A percentile compares a stretch with the other conserved stretches of the same genome.
phyloP scores from a whole-genome alignment of 2,797 vertebrate genomes.

The Myioborus melanocephalus region DNA sequence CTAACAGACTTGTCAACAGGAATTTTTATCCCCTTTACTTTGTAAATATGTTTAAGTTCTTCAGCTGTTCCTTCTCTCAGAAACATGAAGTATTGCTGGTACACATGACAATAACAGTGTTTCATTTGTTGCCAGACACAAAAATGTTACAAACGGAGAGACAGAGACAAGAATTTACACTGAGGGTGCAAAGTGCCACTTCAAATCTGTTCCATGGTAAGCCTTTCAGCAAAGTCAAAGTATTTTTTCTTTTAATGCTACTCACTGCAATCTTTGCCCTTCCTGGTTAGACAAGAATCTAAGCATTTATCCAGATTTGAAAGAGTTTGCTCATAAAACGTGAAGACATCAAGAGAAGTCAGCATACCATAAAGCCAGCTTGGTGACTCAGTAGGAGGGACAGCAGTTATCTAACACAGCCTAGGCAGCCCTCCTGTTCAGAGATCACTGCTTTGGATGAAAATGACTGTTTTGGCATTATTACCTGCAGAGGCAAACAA shows the following conservation, averaged over 20 bases:
- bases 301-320: not conserved
- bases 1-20: not conserved
- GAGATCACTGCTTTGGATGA: not conserved
- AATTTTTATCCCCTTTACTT: not conserved
- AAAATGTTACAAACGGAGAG: not conserved
- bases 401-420: not conserved
- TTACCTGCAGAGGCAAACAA: not conserved
- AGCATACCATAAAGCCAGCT: not conserved
- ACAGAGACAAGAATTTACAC: not conserved
- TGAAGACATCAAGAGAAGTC: not conserved
- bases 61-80: not conserved
- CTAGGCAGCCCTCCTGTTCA: not conserved
- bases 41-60: not conserved
- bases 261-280: not conserved
- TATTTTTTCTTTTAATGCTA: not conserved
- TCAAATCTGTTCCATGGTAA: not conserved
- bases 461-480: accelerated
- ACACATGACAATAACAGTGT: not conserved
- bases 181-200: not conserved
- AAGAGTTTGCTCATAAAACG: not conserved
- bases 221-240: not conserved
- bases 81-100: not conserved
- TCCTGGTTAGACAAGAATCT: not conserved
- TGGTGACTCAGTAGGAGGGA: not conserved
- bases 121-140: not conserved